Evolutionary conservation across 2,797 vertebrate species (phyloP).

Genomic region (Cyprinodon diabolis): DNA sequence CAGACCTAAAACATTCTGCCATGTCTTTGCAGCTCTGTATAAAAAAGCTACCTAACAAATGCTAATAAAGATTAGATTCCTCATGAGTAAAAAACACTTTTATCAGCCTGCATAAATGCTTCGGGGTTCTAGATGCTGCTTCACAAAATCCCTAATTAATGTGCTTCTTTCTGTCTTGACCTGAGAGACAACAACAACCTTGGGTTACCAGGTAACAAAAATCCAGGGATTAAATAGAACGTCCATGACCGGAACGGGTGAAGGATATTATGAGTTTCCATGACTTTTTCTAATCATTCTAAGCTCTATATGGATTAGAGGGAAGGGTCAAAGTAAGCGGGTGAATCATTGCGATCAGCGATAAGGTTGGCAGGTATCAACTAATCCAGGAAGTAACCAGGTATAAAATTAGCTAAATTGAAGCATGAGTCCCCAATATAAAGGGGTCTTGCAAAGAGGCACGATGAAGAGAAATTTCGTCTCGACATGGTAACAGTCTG

Average conservation of each 20-base stretch:
- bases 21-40: background rate
- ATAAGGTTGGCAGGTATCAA: slow-evolving; percentile 68
- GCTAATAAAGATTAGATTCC: background rate
- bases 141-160: slow-evolving; percentile 32
- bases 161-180: slow-evolving; percentile 38
- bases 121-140: slow-evolving; percentile 1
- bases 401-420: slow-evolving; percentile 68
- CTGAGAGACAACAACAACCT: slow-evolving; percentile 45
- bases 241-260: slow-evolving; percentile 56
- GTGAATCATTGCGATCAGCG: slow-evolving; percentile 64
- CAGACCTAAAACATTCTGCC: background rate
- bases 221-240: slow-evolving; percentile 60
- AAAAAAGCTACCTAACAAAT: background rate
- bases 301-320: slow-evolving; percentile 68
- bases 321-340: slow-evolving; percentile 47
- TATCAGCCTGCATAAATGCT: slow-evolving; percentile 1
- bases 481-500: slow-evolving; percentile 55
- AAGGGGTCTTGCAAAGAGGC: slow-evolving; percentile 30
- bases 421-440: slow-evolving; percentile 30
- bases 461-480: slow-evolving; percentile 49
- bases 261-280: slow-evolving; percentile 66
- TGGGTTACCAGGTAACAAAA: slow-evolving; percentile 68
- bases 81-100: background rate
- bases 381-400: slow-evolving; percentile 62
- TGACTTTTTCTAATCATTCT: slow-evolving; percentile 55